Evolutionary conservation across 2,888 invertebrate species (phyloP).

Genomic region (Leptinotarsa peninsularis): DNA sequence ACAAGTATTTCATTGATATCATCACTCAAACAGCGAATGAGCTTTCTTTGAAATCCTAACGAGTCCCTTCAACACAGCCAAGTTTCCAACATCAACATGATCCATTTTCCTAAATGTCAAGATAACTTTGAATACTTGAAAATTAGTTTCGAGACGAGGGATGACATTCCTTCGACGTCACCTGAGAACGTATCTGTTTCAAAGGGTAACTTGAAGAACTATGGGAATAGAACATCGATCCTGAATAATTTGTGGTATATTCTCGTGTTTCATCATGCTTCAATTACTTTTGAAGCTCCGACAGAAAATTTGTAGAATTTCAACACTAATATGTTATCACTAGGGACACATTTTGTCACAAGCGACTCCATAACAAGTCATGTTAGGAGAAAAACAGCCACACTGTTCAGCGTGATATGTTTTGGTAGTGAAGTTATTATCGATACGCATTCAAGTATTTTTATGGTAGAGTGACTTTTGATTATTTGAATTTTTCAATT

Average conservation of each 20-base stretch:
- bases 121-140: neutral
- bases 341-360: too few relatives aligned
- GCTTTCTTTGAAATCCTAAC: neutral
- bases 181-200: slow-evolving; percentile 1
- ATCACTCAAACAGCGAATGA: neutral
- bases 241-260: neutral
- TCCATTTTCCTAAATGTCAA: neutral
- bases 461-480: too few relatives aligned
- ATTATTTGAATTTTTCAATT: neutral
- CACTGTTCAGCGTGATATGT: too few relatives aligned
- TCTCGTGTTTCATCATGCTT: neutral
- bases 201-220: neutral
- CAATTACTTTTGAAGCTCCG: too few relatives aligned
- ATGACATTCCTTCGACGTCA: neutral
- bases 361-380: too few relatives aligned
- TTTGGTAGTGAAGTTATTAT: too few relatives aligned
- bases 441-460: too few relatives aligned
- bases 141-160: neutral
- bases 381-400: too few relatives aligned
- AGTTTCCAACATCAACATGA: neutral
- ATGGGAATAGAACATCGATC: neutral
- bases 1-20: too few relatives aligned
- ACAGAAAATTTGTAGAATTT: too few relatives aligned
- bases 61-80: neutral
- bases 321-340: too few relatives aligned